Base-by-base conservation (phyloP, 2,888 invertebrate species). In the Trypoxylon attenuatum region DNA sequence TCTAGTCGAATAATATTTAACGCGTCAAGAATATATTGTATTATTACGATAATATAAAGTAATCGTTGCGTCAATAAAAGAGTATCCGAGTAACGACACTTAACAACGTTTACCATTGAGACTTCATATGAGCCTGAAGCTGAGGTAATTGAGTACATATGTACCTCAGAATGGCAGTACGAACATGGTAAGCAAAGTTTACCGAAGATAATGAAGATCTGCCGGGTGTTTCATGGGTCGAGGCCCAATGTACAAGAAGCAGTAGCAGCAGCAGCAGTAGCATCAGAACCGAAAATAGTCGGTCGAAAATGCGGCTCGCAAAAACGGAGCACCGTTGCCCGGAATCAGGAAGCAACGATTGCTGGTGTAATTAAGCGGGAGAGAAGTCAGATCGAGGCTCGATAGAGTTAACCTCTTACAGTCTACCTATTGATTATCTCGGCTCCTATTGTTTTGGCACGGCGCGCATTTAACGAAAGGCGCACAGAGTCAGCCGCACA, bases 381-480 rank as follows among this genome's bases (percentile, higher is more conserved):
- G 5, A 33, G 13, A 2, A 33, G 33, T 33, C 3, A 3, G n/a
- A 33, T 33, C 33, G 33, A 33, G 33, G 6, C 3, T 13, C 33
- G 67, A 61, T 61, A 69, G 67, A 65, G 80, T 80, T 80, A 78
- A 83, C 76, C 75, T 78, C 78, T 78, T 71, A 78, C 77, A 73
- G 73, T 65, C 76, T 71, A 73, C 66, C 78, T 84, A 83, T 84
- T 83, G 83, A 84, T 84, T 84, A 84, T 84, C 78, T 77, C 72
- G 65, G 76, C 53, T 63, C 72, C 81, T 78, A 82, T 82, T 82
- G 83, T 82, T 83, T 83, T 80, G 81, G 72, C 78, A 77, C 71
- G 76, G 76, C 73, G 77, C 64, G 71, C 65, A 33, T 72, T 72
- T 74, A 69, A 68, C 63, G 60, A 63, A 58, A 61, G 62, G 69